Conservation (phyloP, 2,113 vertebrate species). For the Halcyon malimbica region DNA sequence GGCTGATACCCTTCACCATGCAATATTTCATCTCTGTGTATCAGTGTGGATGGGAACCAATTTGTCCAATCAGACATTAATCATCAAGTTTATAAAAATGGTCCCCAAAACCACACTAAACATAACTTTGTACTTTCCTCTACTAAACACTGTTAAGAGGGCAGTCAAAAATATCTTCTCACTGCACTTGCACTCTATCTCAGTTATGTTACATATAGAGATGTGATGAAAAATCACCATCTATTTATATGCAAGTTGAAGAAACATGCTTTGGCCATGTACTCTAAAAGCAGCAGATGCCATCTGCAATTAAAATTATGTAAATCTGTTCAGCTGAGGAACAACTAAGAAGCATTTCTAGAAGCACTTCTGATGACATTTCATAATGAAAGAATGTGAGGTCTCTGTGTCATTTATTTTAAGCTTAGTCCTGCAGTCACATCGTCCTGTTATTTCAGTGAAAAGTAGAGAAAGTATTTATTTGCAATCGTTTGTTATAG, state of each 20-base stretch:
- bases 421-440: not conserved
- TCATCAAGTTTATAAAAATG: not conserved
- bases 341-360: constrained; percentile 3
- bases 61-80: not conserved
- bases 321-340: not conserved
- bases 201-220: not conserved
- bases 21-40: not conserved
- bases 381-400: not conserved
- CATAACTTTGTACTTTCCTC: not conserved
- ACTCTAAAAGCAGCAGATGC: constrained; percentile 22
- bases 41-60: not conserved
- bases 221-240: not conserved
- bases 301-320: constrained; percentile 28
- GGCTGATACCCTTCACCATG: not conserved
- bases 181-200: not conserved
- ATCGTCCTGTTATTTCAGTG: not conserved
- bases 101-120: not conserved
- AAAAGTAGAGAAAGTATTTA: not conserved
- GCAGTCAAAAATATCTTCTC: constrained; percentile 27
- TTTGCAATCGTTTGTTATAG: not conserved
- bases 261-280: constrained; percentile 9
- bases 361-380: not conserved
- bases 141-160: not conserved
- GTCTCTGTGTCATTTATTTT: not conserved
- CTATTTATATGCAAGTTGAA: constrained; percentile 48